phyloP scores from a whole-genome alignment of 2,113 vertebrate species.

The Neofelis nebulosa region DNA sequence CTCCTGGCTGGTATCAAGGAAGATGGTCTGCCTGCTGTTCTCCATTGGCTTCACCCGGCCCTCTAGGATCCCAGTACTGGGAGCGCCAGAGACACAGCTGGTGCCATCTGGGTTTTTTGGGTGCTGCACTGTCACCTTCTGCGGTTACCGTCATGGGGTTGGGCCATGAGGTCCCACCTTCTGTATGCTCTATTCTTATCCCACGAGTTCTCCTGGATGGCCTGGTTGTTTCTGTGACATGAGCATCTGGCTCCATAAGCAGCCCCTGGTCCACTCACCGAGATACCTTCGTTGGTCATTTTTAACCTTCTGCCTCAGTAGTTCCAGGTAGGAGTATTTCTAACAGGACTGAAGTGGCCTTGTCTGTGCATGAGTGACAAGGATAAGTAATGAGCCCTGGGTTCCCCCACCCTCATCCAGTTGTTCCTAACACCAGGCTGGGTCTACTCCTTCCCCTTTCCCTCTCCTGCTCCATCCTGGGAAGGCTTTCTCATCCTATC shows the following conservation, averaged over 20 bases:
- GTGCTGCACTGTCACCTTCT: no score
- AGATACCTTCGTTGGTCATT: background rate
- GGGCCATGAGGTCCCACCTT: background rate
- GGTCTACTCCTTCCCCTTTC: background rate
- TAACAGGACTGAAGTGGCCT: background rate
- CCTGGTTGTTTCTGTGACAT: background rate
- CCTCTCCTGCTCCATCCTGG: background rate
- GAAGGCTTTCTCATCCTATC: background rate
- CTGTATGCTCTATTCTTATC: background rate
- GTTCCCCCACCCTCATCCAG: no score
- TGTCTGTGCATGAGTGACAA: background rate
- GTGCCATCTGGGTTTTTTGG: background rate
- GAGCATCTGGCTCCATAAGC: background rate
- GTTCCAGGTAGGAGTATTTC: background rate
- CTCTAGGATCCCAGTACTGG: background rate
- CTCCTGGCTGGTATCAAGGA: no score
- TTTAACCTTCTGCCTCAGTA: background rate
- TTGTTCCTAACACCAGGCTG: background rate
- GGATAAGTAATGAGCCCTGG: background rate
- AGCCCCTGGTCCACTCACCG: background rate
- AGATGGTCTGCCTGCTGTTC: rapidly evolving
- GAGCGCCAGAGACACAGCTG: background rate
- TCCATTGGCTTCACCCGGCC: background rate
- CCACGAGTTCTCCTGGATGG: rapidly evolving
- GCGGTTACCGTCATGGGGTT: background rate